Conservation (phyloP, 1,140 invertebrate genomes). For the Mizuhopecten yessoensis region DNA sequence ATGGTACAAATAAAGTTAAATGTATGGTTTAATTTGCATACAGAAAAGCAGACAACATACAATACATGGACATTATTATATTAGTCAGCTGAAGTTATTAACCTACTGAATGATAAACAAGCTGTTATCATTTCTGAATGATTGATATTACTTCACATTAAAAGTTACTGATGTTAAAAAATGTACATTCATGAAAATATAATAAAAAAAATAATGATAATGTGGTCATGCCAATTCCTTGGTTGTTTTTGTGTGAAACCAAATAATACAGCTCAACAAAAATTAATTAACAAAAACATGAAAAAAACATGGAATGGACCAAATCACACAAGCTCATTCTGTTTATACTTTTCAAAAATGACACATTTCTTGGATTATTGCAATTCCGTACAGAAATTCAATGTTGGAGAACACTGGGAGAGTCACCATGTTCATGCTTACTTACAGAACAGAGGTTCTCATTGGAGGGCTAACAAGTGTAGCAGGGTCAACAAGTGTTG, state of each 20-base stretch:
- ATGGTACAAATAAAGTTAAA: neutral
- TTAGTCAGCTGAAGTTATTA: too few relatives aligned
- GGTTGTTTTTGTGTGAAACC: too few relatives aligned
- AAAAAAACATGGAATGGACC: neutral
- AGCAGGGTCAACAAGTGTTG: neutral
- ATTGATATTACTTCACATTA: too few relatives aligned
- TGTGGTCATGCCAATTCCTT: too few relatives aligned
- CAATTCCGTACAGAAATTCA: neutral
- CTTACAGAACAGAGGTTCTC: neutral
- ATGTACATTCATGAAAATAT: too few relatives aligned
- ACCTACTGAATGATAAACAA: too few relatives aligned
- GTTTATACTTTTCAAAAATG: neutral
- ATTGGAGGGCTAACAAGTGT: neutral
- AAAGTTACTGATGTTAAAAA: too few relatives aligned
- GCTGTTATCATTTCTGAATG: too few relatives aligned
- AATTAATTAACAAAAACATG: neutral
- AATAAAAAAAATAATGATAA: too few relatives aligned
- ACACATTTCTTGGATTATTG: neutral
- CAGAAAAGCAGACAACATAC: neutral
- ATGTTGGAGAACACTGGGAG: neutral
- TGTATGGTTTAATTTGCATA: neutral
- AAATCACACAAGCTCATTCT: neutral
- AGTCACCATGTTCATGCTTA: neutral
- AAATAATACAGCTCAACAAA: neutral
- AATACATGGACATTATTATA: too few relatives aligned